These are phyloP conservation scores for Hypsopygia costalis DNA, from an alignment of 2,888 invertebrate species.

Conservation along the genomic window DNA sequence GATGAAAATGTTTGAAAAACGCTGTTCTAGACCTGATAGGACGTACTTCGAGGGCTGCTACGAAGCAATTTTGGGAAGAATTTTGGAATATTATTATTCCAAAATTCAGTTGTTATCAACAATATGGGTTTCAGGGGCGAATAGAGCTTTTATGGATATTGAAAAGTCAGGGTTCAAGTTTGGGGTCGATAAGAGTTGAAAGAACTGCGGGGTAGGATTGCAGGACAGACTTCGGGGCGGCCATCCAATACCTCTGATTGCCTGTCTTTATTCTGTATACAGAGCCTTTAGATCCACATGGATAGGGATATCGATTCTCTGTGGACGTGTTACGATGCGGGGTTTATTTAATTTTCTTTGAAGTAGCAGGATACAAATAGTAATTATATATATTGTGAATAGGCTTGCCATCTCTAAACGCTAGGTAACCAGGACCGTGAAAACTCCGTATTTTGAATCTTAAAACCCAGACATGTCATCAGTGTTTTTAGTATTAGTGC, in stretches of 20 bases:
- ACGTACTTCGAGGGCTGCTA: neutral
- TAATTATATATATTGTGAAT: too few relatives aligned
- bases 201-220: slow-evolving; percentile 34
- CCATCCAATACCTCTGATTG: slow-evolving; percentile 43
- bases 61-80: slow-evolving; percentile 5
- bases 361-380: too few relatives aligned
- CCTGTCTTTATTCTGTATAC: slow-evolving; percentile 31
- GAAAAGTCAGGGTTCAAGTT: slow-evolving; percentile 66
- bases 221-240: slow-evolving; percentile 26
- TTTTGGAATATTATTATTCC: slow-evolving; percentile 19
- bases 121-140: slow-evolving; percentile 8
- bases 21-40: neutral
- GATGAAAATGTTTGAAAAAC: too few relatives aligned
- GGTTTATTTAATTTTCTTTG: too few relatives aligned
- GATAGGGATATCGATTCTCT: slow-evolving; percentile 3
- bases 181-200: slow-evolving; percentile 47
- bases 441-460: too few relatives aligned
- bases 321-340: slow-evolving; percentile 26
- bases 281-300: slow-evolving; percentile 18
- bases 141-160: slow-evolving; percentile 38
- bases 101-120: slow-evolving; percentile 25
- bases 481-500: too few relatives aligned
- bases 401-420: too few relatives aligned
- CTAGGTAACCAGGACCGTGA: too few relatives aligned
- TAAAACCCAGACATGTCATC: too few relatives aligned